These are phyloP conservation scores for Neuroscelio doddi DNA, from an alignment of 2,888 invertebrate species.

Conservation along the genomic window DNA sequence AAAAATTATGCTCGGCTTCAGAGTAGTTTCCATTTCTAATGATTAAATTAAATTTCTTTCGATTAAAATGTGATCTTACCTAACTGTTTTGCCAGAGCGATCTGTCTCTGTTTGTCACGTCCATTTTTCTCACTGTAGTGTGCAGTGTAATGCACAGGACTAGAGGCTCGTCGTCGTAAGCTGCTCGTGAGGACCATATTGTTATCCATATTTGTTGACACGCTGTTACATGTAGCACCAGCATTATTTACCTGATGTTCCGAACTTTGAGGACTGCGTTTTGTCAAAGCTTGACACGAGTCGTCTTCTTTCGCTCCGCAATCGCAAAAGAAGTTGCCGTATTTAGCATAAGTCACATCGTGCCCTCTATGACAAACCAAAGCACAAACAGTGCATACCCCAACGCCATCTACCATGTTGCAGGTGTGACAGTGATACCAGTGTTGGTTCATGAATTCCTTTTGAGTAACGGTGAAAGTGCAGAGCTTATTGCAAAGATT, in stretches of 20 bases:
- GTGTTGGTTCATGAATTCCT: slow-evolving; percentile 98
- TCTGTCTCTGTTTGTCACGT: slow-evolving; percentile 73
- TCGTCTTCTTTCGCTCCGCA: slow-evolving; percentile 97
- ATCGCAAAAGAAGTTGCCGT: slow-evolving; percentile 99
- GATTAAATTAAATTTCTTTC: too few relatives aligned
- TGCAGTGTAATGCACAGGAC: slow-evolving; percentile 73
- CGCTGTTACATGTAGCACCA: slow-evolving; percentile 52
- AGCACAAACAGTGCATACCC: slow-evolving; percentile 98
- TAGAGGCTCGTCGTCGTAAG: slow-evolving; percentile 77
- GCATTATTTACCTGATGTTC: slow-evolving; percentile 55
- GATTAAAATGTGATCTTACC: too few relatives aligned
- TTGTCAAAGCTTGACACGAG: slow-evolving; percentile 78
- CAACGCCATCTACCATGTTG: slow-evolving; percentile 98
- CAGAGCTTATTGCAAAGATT: slow-evolving; percentile 93
- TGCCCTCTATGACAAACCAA: slow-evolving; percentile 97
- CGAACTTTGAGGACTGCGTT: slow-evolving; percentile 76
- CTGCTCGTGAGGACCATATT: slow-evolving; percentile 76
- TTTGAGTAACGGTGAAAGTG: slow-evolving; percentile 96
- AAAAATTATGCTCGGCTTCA: too few relatives aligned
- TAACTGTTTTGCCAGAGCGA: slow-evolving; percentile 74
- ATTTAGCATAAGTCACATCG: slow-evolving; percentile 97
- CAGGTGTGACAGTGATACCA: slow-evolving; percentile 99
- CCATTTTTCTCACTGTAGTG: slow-evolving; percentile 65
- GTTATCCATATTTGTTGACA: slow-evolving; percentile 59
- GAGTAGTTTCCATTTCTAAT: too few relatives aligned